Conservation (phyloP, 1,140 invertebrate genomes). For the Polypedilum pembai region DNA sequence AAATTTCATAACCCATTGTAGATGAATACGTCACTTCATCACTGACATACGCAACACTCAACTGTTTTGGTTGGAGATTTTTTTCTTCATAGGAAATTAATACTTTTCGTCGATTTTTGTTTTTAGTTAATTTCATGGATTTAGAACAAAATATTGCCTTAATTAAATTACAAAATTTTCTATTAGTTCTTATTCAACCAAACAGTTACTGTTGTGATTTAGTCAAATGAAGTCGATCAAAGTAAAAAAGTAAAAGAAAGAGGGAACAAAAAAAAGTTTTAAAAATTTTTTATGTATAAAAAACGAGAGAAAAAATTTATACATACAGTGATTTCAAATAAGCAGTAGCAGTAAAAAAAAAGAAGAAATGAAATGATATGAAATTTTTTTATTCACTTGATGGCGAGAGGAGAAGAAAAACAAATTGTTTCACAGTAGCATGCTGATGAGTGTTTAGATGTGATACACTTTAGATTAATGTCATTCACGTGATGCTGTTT, state of each 20-base stretch:
- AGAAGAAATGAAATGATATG: background rate
- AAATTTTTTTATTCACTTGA: background rate
- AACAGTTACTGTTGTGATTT: background rate
- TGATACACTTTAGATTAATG: constrained; percentile 22
- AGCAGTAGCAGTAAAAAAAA: background rate
- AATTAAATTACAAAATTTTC: constrained; percentile 22
- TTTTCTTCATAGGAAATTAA: background rate
- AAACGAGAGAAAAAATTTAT: background rate
- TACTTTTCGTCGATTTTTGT: background rate
- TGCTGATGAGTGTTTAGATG: background rate
- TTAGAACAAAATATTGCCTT: constrained; percentile 26
- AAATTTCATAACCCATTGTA: background rate
- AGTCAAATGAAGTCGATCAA: constrained; percentile 20
- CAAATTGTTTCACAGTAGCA: background rate
- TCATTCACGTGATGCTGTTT: constrained; percentile 16
- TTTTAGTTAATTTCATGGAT: constrained; percentile 24
- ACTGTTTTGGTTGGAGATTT: constrained; percentile 22
- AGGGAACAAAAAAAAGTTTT: too few species aligned
- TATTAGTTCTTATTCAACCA: constrained; percentile 16
- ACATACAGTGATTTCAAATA: background rate
- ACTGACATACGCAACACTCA: background rate
- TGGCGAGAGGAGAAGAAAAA: background rate
- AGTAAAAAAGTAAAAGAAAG: background rate
- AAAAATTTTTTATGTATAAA: background rate
- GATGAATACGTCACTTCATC: background rate